Percentiles rank a stretch among this genome's conserved stretches.
These are phyloP conservation scores for Betta splendens DNA, from an alignment of 2,797 vertebrate genomes.

Conservation along the genomic window DNA sequence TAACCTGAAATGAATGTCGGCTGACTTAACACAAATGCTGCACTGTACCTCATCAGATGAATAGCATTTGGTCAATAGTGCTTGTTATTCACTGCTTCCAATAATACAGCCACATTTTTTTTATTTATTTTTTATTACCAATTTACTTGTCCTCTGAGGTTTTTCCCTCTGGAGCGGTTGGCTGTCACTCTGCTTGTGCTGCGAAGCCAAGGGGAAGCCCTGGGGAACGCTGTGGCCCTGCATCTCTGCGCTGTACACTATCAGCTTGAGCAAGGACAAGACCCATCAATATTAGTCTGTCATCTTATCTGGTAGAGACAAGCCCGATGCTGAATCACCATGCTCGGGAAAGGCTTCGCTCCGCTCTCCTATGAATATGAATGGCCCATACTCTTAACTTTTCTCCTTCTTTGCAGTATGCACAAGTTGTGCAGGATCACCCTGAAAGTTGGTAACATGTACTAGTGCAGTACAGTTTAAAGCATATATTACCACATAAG, in stretches of 20 bases:
- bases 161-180: conserved; percentile 55
- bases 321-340: conserved; percentile 71
- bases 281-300: conserved; percentile 77
- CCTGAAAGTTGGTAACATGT: background rate
- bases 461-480: too few species aligned
- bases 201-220: conserved; percentile 55
- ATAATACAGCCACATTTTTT: conserved; percentile 41
- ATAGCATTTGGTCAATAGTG: conserved; percentile 59
- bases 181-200: conserved; percentile 64
- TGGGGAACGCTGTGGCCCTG: conserved; percentile 39
- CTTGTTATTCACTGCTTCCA: conserved; percentile 48
- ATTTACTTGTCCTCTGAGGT: conserved; percentile 54
- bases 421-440: conserved; percentile 2
- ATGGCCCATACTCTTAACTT: conserved; percentile 41
- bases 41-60: conserved; percentile 37
- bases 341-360: conserved; percentile 42
- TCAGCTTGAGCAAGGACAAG: conserved; percentile 71
- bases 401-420: conserved; percentile 24
- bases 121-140: conserved; percentile 52
- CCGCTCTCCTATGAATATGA: conserved; percentile 59
- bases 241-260: conserved; percentile 63
- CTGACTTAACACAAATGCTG: conserved; percentile 24
- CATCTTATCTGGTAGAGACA: conserved; percentile 75
- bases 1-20: conserved; percentile 1
- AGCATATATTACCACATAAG: too few species aligned